Evolutionary conservation across 2,888 invertebrate genomes (phyloP).

Genomic region (Netelia fuscicornis): DNA sequence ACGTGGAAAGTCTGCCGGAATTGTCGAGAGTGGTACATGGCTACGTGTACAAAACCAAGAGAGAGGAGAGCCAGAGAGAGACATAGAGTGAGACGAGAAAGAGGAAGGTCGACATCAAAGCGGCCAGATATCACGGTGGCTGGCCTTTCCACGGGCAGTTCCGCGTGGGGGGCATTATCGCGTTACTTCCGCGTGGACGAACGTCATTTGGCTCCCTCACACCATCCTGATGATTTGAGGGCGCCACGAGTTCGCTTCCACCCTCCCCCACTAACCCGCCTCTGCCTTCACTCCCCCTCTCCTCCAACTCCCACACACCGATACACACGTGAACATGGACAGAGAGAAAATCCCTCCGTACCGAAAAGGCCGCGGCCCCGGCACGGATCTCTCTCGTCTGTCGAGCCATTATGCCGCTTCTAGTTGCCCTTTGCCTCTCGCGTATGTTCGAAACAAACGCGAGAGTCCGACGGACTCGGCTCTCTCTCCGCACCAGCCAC

Average conservation of each 20-base stretch:
- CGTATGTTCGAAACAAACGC: conserved; percentile 27
- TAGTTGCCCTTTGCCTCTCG: conserved; percentile 23
- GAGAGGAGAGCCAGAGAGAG: conserved; percentile 46
- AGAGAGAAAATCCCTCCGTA: conserved; percentile 10
- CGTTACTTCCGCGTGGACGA: conserved; percentile 82
- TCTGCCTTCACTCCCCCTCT: conserved; percentile 61
- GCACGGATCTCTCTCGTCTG: conserved; percentile 14
- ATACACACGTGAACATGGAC: conserved; percentile 27
- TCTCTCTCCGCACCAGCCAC: background rate
- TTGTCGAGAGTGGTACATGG: conserved; percentile 11
- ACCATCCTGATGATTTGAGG: conserved; percentile 83
- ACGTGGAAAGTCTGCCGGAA: conserved; percentile 19
- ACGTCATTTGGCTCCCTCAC: conserved; percentile 80
- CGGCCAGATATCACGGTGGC: conserved; percentile 78
- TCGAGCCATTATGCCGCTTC: conserved; percentile 62
- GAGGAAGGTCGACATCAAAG: conserved; percentile 77
- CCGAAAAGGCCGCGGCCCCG: conserved; percentile 24
- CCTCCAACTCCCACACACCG: background rate
- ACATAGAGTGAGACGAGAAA: conserved; percentile 44
- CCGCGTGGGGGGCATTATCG: conserved; percentile 78
- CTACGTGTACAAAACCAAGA: conserved; percentile 3
- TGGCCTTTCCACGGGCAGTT: conserved; percentile 78
- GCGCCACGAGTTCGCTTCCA: conserved; percentile 75
- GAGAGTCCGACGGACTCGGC: conserved; percentile 41
- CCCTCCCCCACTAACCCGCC: conserved; percentile 69